Evolutionary conservation across 2,113 vertebrate genomes (phyloP), one percentile per base, ranked within the genome.

Genomic region (Oncorhynchus gorbuscha): DNA sequence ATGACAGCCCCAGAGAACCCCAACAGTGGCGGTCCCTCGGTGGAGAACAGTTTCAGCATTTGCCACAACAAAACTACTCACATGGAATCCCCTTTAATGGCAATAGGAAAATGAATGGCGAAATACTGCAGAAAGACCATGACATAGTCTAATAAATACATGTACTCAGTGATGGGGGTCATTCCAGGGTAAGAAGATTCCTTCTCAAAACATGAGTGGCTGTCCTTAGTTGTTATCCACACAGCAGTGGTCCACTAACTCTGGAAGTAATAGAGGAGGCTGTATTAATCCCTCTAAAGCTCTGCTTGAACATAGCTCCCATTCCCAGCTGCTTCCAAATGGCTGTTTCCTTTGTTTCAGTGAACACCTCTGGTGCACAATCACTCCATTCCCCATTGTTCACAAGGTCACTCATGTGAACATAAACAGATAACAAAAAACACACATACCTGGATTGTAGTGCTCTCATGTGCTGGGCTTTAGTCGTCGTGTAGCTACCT

Each of bases 11-110:
- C 77, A 85, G 80, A 87, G 82, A 86, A 82, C 76, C 64, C 78
- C 77, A 87, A 88, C 89, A 86, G 83, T 18, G 51, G 51, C 59
- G 24, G 87, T 88, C 91, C 89, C 81, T 91, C 86, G 83, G 81
- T 35, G 78, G 49, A 74, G 1, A 1, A 79, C 72, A 74, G 79
- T 89, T 87, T 84, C 79, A 85, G 84, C 83, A 79, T 81, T 77
- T 79, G 87, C 82, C 89, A 84, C 3, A 68, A 55, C 51, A 55
- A 14, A 14, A 5, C 16, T 55, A 55, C 14, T 55, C 51, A 1
- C 16, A 4, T 4, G 76, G 80, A 75, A 76, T 80, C 30, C 85
- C 81, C 77, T 90, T 77, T 70, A 81, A 76, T 78, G 77, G 65
- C 12, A 30, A 30, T 13, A 28, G 65, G 12, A 67, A 67, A 67